These are phyloP conservation scores for Taxidea taxus DNA, from an alignment of 2,113 vertebrate species.

Conservation along the genomic window DNA sequence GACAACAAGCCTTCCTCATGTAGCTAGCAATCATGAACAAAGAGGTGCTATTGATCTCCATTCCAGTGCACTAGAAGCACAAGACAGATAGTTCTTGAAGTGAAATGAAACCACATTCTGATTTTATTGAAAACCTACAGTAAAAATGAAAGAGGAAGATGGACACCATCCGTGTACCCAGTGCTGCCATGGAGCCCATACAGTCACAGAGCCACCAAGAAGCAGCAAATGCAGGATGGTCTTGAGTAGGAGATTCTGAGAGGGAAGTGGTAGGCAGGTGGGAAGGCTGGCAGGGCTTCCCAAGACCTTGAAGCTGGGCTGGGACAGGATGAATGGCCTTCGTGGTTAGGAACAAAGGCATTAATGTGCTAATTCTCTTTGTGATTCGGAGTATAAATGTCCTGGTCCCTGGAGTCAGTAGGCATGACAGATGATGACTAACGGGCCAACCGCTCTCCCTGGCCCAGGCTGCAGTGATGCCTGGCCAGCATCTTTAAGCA, in stretches of 20 bases:
- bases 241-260: neutral
- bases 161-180: neutral
- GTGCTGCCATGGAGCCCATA: neutral
- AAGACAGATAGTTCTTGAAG: neutral
- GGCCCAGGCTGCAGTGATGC: neutral
- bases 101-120: neutral
- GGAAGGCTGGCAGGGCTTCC: neutral
- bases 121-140: neutral
- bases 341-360: neutral
- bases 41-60: too few relatives aligned
- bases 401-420: neutral
- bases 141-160: neutral
- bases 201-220: neutral
- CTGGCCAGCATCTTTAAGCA: neutral
- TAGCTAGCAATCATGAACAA: neutral
- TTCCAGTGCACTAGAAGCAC: neutral
- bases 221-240: neutral
- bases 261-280: neutral
- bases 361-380: neutral
- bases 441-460: neutral
- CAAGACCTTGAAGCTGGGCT: neutral
- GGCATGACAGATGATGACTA: neutral
- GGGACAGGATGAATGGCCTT: neutral
- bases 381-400: neutral
- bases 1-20: rapidly evolving